Percentiles rank a stretch among this genome's conserved stretches.
phyloP scores from a whole-genome alignment of 2,113 vertebrate genomes.

The Zootoca vivipara region DNA sequence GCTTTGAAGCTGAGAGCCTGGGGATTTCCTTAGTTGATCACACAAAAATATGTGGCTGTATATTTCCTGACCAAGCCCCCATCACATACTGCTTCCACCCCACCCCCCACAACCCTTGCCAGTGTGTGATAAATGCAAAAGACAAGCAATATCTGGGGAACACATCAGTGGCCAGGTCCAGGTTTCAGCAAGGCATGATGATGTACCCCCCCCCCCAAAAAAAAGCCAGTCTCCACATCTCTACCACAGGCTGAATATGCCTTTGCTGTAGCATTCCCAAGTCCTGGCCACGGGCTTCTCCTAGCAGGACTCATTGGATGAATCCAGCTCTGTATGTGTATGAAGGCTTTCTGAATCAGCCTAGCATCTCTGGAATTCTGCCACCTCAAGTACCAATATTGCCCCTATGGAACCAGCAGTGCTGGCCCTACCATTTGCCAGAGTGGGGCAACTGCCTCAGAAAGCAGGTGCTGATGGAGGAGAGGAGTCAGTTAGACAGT shows the following conservation, averaged over 20 bases:
- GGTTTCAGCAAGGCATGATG: not conserved
- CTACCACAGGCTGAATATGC: not conserved
- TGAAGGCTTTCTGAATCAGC: no score
- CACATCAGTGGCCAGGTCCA: no score
- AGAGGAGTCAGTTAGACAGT: not conserved
- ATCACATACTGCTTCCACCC: not conserved
- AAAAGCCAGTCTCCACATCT: not conserved
- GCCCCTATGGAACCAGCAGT: not conserved
- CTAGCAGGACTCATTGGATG: no score
- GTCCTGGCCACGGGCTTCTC: no score
- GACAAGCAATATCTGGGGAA: not conserved
- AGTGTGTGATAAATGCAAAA: not conserved
- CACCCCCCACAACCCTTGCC: not conserved
- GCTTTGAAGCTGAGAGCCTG: not conserved
- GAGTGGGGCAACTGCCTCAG: no score
- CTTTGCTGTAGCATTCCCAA: not conserved
- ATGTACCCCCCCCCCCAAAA: not conserved
- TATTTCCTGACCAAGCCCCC: not conserved
- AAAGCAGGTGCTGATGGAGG: no score
- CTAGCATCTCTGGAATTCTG: not conserved
- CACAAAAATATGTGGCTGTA: not conserved
- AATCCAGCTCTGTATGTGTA: no score
- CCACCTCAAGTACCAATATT: no score
- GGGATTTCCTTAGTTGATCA: not conserved
- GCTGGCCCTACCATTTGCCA: no score